Percentiles rank a stretch among this genome's conserved stretches.
These are phyloP conservation scores for Microcebus jonahi DNA, from an alignment of 2,113 vertebrate species.

Conservation along the genomic window DNA sequence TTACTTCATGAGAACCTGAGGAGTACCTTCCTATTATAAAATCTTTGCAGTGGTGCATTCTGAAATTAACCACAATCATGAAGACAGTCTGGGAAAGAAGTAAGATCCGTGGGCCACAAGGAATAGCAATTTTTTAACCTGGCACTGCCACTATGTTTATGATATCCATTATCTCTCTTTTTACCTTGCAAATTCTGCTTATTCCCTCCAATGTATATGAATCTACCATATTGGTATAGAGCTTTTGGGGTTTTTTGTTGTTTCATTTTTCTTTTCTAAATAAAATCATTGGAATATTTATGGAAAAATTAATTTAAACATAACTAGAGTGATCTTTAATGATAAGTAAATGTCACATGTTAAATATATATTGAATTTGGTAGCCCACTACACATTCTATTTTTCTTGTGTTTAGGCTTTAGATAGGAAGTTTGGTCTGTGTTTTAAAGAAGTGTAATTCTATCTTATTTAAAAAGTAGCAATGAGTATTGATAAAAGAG, in stretches of 20 bases:
- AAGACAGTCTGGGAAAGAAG: not conserved
- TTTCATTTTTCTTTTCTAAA: not conserved
- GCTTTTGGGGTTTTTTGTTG: not conserved
- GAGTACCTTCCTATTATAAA: not conserved
- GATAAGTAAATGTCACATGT: not conserved
- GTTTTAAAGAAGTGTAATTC: not conserved
- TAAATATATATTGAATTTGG: not conserved
- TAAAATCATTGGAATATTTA: not conserved
- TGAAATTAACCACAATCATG: not conserved
- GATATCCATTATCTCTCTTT: not conserved
- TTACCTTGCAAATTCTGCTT: not conserved
- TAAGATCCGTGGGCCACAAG: not conserved
- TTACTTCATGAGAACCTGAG: not conserved
- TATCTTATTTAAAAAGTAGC: not conserved
- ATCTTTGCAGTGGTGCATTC: accelerated
- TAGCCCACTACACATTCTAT: not conserved
- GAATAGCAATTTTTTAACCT: not conserved
- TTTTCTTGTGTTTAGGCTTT: not conserved
- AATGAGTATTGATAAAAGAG: not conserved
- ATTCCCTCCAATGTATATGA: accelerated
- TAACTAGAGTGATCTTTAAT: not conserved
- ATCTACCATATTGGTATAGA: not conserved
- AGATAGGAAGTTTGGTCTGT: not conserved
- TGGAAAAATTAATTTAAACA: not conserved
- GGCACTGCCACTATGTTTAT: not conserved